A percentile compares a stretch with the other conserved stretches of the same genome.
Evolutionary conservation across 2,113 vertebrate species (phyloP).

Genomic region (Neogale vison): DNA sequence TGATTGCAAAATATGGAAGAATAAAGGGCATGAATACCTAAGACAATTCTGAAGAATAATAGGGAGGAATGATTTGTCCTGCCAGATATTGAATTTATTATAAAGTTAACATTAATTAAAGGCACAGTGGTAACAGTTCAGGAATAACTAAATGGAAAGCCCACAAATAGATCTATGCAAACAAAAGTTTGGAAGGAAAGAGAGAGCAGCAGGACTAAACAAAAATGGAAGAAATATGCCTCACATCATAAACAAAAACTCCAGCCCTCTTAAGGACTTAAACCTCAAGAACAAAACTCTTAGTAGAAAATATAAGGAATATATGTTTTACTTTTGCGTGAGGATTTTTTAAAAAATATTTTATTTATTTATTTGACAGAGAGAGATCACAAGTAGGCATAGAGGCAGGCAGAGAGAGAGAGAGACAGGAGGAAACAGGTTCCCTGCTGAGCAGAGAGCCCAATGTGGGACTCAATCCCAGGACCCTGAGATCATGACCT

Average conservation of each 20-base stretch:
- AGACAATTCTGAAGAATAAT: not conserved
- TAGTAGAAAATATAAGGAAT: not conserved
- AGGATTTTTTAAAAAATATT: not conserved
- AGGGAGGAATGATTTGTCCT: not conserved
- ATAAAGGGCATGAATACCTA: not conserved
- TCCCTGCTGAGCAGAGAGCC: too few species aligned
- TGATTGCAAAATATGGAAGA: not conserved
- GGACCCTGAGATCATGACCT: too few species aligned
- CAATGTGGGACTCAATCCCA: too few species aligned
- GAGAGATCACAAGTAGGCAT: too few species aligned
- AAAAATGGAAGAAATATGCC: not conserved
- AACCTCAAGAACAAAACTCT: not conserved
- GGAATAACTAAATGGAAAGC: not conserved
- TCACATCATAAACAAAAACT: not conserved
- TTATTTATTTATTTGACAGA: too few species aligned
- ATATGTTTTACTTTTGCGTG: not conserved
- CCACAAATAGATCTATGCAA: not conserved
- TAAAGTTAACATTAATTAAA: not conserved
- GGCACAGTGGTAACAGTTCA: not conserved
- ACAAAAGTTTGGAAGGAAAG: not conserved
- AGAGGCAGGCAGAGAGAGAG: too few species aligned
- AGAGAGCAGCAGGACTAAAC: not conserved
- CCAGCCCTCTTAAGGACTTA: not conserved
- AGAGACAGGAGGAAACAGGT: too few species aligned
- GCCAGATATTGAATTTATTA: not conserved